Conservation (phyloP, 2,797 vertebrate species). For the Characodon lateralis region DNA sequence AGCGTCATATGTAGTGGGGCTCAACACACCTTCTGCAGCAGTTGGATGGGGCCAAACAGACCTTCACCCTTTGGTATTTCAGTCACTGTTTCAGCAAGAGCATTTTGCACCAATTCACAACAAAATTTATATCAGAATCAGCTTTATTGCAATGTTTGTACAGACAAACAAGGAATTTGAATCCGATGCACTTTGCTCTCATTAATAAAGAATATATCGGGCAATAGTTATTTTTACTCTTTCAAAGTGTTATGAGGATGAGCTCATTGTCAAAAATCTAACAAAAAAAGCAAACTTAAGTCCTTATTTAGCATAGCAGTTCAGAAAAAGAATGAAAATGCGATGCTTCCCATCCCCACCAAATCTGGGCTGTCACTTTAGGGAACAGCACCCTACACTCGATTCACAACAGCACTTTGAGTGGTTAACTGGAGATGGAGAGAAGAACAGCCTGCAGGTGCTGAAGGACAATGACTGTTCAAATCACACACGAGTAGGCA, state of each 20-base stretch:
- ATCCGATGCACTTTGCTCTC: too few species aligned
- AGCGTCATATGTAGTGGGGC: background rate
- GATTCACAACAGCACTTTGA: background rate
- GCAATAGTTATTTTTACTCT: background rate
- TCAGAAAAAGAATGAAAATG: background rate
- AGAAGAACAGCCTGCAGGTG: conserved; percentile 4
- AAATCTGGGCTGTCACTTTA: background rate
- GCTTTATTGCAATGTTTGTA: too few species aligned
- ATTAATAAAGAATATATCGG: background rate
- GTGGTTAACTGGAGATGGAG: background rate
- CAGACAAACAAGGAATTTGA: too few species aligned
- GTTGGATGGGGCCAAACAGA: background rate
- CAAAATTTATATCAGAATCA: too few species aligned
- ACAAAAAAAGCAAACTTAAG: background rate
- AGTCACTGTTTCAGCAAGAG: background rate
- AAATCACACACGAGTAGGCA: background rate
- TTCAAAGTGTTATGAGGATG: background rate
- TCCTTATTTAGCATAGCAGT: background rate
- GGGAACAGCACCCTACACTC: background rate
- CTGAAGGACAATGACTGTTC: background rate
- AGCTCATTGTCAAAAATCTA: background rate
- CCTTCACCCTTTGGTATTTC: background rate
- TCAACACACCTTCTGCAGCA: background rate
- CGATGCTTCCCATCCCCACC: background rate
- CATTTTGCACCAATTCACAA: background rate